Evolutionary conservation across 2,113 vertebrate genomes (phyloP).

Genomic region (Mustela nigripes): DNA sequence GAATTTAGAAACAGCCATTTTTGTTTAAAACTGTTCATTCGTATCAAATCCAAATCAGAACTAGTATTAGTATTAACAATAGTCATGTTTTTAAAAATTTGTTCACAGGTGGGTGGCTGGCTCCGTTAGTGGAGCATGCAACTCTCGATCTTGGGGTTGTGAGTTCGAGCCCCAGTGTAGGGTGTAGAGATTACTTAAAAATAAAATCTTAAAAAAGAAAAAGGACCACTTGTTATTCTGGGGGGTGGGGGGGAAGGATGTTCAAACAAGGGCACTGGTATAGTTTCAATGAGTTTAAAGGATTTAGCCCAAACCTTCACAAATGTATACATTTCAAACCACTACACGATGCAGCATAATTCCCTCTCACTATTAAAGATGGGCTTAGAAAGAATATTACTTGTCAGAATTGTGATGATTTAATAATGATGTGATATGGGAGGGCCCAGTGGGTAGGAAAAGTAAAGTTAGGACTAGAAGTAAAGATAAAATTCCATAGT

Average conservation of each 20-base stretch:
- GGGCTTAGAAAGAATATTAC: slow-evolving; percentile 32
- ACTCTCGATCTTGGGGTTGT: background rate
- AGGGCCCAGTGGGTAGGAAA: background rate
- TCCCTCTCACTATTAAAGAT: slow-evolving; percentile 26
- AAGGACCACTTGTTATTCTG: background rate
- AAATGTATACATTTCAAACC: slow-evolving; percentile 29
- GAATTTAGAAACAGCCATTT: slow-evolving; percentile 56
- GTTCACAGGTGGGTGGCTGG: background rate
- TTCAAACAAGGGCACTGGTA: background rate
- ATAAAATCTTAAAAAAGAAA: background rate
- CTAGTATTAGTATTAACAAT: background rate
- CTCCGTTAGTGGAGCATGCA: background rate
- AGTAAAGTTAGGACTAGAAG: background rate
- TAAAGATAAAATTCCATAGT: slow-evolving; percentile 55
- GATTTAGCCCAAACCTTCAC: slow-evolving; percentile 45
- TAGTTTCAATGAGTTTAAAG: slow-evolving; percentile 17
- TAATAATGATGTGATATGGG: background rate
- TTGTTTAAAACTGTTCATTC: slow-evolving; percentile 39
- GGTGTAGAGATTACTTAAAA: background rate
- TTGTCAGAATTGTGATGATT: background rate
- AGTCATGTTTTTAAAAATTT: slow-evolving; percentile 34
- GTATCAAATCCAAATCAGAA: slow-evolving; percentile 40
- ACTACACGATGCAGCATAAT: background rate
- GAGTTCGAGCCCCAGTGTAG: background rate
- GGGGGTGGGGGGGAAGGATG: background rate